Conservation (phyloP, 2,888 invertebrate species). For the Drosophila ochracea region DNA sequence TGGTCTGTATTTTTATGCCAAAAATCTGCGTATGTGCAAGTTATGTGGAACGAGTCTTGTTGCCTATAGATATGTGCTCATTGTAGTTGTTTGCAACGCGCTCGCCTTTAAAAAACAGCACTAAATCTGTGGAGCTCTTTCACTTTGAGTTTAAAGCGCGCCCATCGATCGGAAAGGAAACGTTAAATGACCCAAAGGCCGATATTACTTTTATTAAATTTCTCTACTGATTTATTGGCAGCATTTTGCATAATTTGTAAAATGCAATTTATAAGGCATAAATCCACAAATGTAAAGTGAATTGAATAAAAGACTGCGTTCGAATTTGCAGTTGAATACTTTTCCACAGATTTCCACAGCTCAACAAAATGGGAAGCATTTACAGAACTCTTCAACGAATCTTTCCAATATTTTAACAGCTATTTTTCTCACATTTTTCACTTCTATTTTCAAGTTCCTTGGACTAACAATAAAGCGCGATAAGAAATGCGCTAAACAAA, state of each 20-base stretch:
- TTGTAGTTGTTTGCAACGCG: conserved; percentile 37
- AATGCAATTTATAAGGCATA: conserved; percentile 23
- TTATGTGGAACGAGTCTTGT: conserved; percentile 44
- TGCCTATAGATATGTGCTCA: conserved; percentile 30
- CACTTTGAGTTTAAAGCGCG: conserved; percentile 43
- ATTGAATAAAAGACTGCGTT: background rate
- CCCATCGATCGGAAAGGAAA: conserved; percentile 31
- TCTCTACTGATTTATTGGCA: conserved; percentile 61
- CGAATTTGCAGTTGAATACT: background rate
- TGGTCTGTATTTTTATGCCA: conserved; percentile 10
- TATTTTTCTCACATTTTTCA: conserved; percentile 1
- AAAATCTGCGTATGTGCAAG: conserved; percentile 53
- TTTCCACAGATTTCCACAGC: background rate
- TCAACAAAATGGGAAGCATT: background rate
- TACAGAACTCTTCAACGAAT: background rate
- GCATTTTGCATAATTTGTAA: conserved; percentile 41
- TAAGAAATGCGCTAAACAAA: conserved; percentile 63
- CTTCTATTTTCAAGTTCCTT: conserved; percentile 11
- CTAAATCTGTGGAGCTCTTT: conserved; percentile 62
- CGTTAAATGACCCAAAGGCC: conserved; percentile 37
- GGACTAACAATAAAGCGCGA: conserved; percentile 11
- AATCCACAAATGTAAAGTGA: background rate
- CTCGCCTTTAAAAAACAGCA: conserved; percentile 51
- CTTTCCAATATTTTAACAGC: background rate
- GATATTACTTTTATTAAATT: conserved; percentile 58